Evolutionary conservation across 2,888 invertebrate species (phyloP).

Genomic region (Mayetiola destructor): DNA sequence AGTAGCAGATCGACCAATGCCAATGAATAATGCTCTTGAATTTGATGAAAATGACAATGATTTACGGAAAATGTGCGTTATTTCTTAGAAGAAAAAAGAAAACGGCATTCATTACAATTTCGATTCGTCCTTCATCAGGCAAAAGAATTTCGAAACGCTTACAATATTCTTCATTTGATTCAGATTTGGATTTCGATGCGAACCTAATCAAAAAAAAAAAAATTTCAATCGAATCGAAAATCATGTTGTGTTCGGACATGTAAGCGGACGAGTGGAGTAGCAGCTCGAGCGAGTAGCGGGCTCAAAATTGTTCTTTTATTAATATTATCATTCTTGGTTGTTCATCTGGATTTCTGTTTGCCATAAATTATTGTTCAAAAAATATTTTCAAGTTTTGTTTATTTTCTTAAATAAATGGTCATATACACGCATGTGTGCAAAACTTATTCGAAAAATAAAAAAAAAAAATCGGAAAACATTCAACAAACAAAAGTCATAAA

Average conservation of each 20-base stretch:
- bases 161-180: not conserved
- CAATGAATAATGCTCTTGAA: constrained; percentile 27
- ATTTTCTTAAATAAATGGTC: too few species aligned
- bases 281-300: not conserved
- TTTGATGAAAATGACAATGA: constrained; percentile 32
- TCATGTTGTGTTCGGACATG: too few species aligned
- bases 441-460: too few species aligned
- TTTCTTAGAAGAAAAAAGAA: constrained; percentile 28
- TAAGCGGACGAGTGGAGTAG: not conserved
- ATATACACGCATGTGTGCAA: too few species aligned
- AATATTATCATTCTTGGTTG: too few species aligned
- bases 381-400: too few species aligned
- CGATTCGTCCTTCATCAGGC: not conserved
- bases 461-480: too few species aligned
- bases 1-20: constrained; percentile 29
- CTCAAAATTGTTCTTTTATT: not conserved
- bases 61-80: constrained; percentile 32
- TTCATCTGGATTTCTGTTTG: too few species aligned
- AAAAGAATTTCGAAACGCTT: not conserved
- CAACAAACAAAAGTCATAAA: too few species aligned
- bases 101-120: too few species aligned
- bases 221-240: too few species aligned
- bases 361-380: constrained; percentile 7
- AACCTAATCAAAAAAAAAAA: too few species aligned
- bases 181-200: not conserved